Conservation (phyloP, 1,140 invertebrate species). For the Meloidogyne chitwoodi region DNA sequence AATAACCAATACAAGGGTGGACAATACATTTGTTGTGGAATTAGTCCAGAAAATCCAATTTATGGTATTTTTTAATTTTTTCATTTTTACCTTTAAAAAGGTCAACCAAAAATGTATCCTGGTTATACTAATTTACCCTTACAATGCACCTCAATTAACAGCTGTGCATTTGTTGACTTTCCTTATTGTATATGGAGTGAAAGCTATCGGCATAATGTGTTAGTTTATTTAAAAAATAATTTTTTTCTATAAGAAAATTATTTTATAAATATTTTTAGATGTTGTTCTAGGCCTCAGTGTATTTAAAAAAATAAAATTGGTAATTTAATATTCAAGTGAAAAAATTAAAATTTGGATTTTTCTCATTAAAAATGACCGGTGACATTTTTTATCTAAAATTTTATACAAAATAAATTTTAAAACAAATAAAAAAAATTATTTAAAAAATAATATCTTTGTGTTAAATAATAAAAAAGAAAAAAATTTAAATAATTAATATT, state of each 20-base stretch:
- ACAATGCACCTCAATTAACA: slow-evolving; percentile 45
- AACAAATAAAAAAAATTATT: neutral
- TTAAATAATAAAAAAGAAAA: neutral
- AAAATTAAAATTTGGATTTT: neutral
- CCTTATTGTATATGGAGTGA: slow-evolving; percentile 47
- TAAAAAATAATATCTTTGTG: neutral
- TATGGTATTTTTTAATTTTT: slow-evolving; percentile 7
- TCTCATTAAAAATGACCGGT: neutral
- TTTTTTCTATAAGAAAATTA: neutral
- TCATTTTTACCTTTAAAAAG: neutral
- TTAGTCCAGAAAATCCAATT: slow-evolving; percentile 17
- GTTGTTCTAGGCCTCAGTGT: slow-evolving; percentile 26
- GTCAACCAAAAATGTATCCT: slow-evolving; percentile 42
- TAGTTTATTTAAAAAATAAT: neutral
- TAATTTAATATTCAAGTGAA: neutral
- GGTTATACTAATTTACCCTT: slow-evolving; percentile 43
- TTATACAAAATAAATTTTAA: slow-evolving; percentile 1
- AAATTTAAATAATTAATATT: neutral
- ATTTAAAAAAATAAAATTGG: slow-evolving; percentile 7
- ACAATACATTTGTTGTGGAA: slow-evolving; percentile 46
- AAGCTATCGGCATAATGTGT: slow-evolving; percentile 43
- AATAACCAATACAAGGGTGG: slow-evolving; percentile 38
- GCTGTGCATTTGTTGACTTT: slow-evolving; percentile 44
- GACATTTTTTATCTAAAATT: slow-evolving; percentile 1
- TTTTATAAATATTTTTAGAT: slow-evolving; percentile 4